Conservation (phyloP, 2,888 invertebrate genomes). For the Trissolcus brochymenae region DNA sequence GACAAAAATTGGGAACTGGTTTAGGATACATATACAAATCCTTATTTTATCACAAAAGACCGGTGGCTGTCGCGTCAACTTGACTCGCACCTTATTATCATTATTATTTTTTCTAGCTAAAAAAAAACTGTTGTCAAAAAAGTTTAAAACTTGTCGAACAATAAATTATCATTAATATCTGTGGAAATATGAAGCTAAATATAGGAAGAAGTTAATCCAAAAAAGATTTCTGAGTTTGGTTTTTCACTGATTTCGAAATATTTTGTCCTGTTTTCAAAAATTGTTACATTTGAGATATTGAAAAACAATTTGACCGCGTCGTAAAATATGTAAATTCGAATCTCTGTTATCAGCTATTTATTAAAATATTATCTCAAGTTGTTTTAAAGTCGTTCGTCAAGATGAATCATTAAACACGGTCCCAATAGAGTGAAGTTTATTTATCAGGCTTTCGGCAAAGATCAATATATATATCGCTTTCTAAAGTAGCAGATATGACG, state of each 20-base stretch:
- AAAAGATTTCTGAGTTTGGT: too few relatives aligned
- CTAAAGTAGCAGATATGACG: constrained; percentile 54
- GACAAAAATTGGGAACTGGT: constrained; percentile 54
- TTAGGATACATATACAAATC: constrained; percentile 22
- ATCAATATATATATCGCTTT: constrained; percentile 55
- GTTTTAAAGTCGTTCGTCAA: constrained; percentile 38
- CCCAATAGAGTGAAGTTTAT: constrained; percentile 51
- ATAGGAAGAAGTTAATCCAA: too few relatives aligned
- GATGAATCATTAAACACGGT: constrained; percentile 44
- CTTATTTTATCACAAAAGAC: constrained; percentile 47
- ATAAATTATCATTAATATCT: too few relatives aligned
- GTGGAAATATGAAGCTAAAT: too few relatives aligned
- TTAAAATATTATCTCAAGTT: constrained; percentile 49
- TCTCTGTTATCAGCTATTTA: constrained; percentile 47
- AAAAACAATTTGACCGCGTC: constrained; percentile 29
- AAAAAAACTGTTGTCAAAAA: not conserved
- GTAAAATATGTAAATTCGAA: constrained; percentile 48
- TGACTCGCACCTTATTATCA: constrained; percentile 26
- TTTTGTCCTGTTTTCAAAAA: not conserved
- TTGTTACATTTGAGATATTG: constrained; percentile 26
- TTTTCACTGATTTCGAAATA: too few relatives aligned
- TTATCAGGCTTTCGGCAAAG: constrained; percentile 42
- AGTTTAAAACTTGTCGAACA: not conserved
- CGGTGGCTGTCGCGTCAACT: constrained; percentile 55
- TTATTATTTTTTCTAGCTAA: not conserved